These are phyloP conservation scores for Diceros bicornis DNA, from an alignment of 2,797 vertebrate genomes.

Conservation along the genomic window DNA sequence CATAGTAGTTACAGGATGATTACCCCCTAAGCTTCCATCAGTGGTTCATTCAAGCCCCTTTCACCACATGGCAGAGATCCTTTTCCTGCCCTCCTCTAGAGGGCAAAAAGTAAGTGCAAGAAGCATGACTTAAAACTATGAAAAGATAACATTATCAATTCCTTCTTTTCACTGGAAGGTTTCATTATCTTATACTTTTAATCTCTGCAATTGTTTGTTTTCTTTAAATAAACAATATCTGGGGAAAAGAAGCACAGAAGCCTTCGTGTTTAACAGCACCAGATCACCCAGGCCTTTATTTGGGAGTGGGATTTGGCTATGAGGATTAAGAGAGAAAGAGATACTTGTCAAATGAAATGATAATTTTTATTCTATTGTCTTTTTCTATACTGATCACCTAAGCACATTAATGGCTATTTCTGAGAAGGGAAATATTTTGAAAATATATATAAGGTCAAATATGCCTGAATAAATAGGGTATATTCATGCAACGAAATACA, in stretches of 20 bases:
- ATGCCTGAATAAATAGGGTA: background rate
- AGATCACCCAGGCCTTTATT: background rate
- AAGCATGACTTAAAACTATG: background rate
- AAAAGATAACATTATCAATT: background rate
- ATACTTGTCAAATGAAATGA: conserved; percentile 36
- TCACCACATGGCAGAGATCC: background rate
- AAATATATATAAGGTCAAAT: background rate
- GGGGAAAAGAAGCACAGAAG: background rate
- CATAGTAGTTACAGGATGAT: background rate
- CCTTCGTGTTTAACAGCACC: background rate
- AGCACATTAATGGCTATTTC: background rate
- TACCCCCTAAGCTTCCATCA: background rate
- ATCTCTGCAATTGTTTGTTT: background rate
- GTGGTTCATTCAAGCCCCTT: background rate
- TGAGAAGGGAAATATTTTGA: conserved; percentile 35
- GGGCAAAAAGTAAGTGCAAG: background rate
- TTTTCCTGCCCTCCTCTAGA: background rate
- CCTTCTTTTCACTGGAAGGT: background rate
- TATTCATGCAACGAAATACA: background rate
- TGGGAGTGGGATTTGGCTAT: background rate
- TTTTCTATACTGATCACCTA: background rate
- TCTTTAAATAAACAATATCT: conserved; percentile 31
- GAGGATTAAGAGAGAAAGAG: conserved; percentile 33
- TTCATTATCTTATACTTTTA: background rate
- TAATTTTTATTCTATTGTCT: conserved; percentile 39